A percentile compares a stretch with the other conserved stretches of the same genome.
Evolutionary conservation across 2,113 vertebrate genomes (phyloP).

Genomic region (Sus scrofa): DNA sequence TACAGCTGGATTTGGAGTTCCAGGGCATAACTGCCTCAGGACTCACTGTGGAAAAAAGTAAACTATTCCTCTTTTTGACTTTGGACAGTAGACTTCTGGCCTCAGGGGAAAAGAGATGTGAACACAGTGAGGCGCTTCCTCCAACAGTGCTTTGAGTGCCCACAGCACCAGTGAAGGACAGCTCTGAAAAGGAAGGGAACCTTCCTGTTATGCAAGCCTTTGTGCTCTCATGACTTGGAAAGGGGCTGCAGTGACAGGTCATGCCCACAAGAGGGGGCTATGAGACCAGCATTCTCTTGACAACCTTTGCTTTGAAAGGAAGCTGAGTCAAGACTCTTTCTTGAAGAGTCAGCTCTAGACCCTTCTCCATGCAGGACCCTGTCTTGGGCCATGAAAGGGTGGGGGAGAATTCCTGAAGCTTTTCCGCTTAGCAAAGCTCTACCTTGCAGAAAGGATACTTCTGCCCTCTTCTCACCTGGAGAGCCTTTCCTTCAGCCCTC

Average conservation of each 20-base stretch:
- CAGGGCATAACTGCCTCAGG: not conserved
- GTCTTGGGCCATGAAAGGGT: not conserved
- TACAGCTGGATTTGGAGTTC: not conserved
- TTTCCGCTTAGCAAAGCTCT: not conserved
- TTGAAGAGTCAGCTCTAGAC: not conserved
- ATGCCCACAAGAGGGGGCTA: conserved; percentile 56
- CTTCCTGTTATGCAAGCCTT: rapidly evolving
- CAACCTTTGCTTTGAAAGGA: not conserved
- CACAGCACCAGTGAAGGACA: not conserved
- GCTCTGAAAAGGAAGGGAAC: not conserved
- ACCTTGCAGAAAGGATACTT: not conserved
- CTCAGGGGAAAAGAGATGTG: not conserved
- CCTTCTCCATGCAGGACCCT: not conserved
- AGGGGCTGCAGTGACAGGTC: not conserved
- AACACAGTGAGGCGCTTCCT: rapidly evolving
- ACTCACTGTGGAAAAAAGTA: not conserved
- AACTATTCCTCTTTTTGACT: not conserved
- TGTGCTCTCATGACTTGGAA: not conserved
- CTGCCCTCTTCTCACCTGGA: not conserved
- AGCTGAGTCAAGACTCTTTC: not conserved
- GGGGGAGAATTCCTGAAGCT: not conserved
- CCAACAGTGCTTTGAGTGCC: too few relatives aligned
- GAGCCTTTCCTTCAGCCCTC: not conserved
- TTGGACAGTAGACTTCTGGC: not conserved
- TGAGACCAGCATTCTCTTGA: not conserved